Conservation (phyloP, 2,888 invertebrate species). For the Emmelina monodactyla region DNA sequence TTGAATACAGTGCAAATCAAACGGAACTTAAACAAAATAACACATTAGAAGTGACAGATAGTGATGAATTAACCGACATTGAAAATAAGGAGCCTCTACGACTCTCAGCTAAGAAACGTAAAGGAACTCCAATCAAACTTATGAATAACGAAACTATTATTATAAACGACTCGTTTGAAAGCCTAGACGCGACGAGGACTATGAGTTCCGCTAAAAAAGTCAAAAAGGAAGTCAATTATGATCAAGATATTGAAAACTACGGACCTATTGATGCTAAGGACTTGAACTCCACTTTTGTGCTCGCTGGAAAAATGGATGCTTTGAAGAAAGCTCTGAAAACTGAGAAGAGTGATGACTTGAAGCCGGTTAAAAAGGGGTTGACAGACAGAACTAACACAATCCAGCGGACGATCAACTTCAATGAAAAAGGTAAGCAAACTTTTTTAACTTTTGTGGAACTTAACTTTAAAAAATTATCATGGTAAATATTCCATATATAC, state of each 20-base stretch:
- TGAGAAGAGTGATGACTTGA: slow-evolving; percentile 21
- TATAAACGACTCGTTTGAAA: slow-evolving; percentile 50
- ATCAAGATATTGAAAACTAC: slow-evolving; percentile 32
- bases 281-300: slow-evolving; percentile 54
- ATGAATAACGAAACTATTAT: slow-evolving; percentile 46
- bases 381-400: slow-evolving; percentile 43
- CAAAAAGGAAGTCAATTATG: slow-evolving; percentile 28
- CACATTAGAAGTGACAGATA: slow-evolving; percentile 37
- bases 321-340: slow-evolving; percentile 25
- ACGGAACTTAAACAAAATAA: slow-evolving; percentile 6
- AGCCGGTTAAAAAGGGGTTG: slow-evolving; percentile 32
- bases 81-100: slow-evolving; percentile 33
- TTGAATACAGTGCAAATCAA: slow-evolving; percentile 20
- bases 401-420: slow-evolving; percentile 30
- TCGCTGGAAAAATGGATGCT: slow-evolving; percentile 37
- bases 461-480: too few relatives aligned
- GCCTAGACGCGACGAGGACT: slow-evolving; percentile 32
- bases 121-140: slow-evolving; percentile 47
- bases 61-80: slow-evolving; percentile 38
- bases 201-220: slow-evolving; percentile 44
- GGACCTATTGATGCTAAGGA: slow-evolving; percentile 34
- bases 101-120: slow-evolving; percentile 33
- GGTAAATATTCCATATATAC: too few relatives aligned
- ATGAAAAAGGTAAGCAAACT: slow-evolving; percentile 33
- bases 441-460: too few relatives aligned